A percentile compares a stretch with the other conserved stretches of the same genome.
phyloP scores from a whole-genome alignment of 2,797 vertebrate genomes.

The Margarornis squamiger region DNA sequence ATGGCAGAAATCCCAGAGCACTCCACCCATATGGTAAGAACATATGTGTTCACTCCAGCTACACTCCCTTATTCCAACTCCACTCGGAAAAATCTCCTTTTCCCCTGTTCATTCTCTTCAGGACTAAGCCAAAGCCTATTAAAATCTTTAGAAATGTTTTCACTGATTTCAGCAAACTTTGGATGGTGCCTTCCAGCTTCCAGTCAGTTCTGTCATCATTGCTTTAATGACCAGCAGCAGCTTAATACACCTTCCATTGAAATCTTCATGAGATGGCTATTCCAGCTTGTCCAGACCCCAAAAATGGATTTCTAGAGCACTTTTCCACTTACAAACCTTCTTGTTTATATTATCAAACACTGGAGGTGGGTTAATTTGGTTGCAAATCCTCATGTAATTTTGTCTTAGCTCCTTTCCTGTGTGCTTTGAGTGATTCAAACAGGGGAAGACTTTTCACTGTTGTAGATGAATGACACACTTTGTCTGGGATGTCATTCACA shows the following conservation, averaged over 20 bases:
- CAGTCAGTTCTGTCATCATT: neutral
- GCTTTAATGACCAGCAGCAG: neutral
- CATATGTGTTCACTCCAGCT: slow-evolving; percentile 59
- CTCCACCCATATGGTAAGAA: slow-evolving; percentile 63
- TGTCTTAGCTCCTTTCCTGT: neutral
- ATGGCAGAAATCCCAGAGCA: slow-evolving; percentile 63
- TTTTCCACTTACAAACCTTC: neutral
- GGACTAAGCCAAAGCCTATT: slow-evolving; percentile 45
- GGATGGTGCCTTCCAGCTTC: slow-evolving; percentile 11
- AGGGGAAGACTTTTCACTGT: neutral
- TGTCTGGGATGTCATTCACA: neutral
- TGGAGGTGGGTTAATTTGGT: neutral
- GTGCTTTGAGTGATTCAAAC: neutral
- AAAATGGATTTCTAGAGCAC: neutral
- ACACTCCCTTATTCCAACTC: slow-evolving; percentile 35
- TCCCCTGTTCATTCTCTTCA: neutral
- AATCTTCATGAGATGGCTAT: neutral
- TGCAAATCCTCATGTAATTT: neutral
- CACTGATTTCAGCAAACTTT: slow-evolving; percentile 41
- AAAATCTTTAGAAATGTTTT: slow-evolving; percentile 46
- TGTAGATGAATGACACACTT: neutral
- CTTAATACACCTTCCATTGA: neutral
- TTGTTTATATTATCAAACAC: neutral
- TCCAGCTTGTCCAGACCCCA: neutral
- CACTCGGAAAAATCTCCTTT: slow-evolving; percentile 11